These are phyloP conservation scores for Sylvia borin DNA, from an alignment of 2,797 vertebrate genomes.

Conservation along the genomic window DNA sequence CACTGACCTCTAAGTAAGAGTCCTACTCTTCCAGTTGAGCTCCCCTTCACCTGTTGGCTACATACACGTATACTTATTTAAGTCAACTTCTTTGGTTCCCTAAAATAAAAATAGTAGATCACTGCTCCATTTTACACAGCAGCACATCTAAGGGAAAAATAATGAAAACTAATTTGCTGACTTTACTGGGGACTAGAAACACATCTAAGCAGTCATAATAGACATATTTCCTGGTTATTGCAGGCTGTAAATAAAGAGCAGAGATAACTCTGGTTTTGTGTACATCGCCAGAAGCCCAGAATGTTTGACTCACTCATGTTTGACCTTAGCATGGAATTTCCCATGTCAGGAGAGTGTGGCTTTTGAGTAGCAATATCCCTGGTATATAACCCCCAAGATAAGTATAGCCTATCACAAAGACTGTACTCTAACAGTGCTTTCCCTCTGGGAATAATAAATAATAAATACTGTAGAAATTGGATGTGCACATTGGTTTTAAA, in stretches of 20 bases:
- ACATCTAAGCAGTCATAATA: not conserved
- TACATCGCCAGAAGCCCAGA: not conserved
- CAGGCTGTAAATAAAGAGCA: not conserved
- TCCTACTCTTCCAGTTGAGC: not conserved
- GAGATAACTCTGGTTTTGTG: not conserved
- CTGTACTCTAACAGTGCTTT: not conserved
- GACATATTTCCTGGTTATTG: not conserved
- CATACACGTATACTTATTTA: not conserved
- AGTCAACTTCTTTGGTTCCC: not conserved
- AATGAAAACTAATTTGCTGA: not conserved
- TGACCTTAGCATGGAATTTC: not conserved
- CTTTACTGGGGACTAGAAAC: not conserved
- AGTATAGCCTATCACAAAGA: not conserved
- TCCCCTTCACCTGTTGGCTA: not conserved
- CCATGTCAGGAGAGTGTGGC: not conserved
- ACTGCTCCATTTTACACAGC: not conserved
- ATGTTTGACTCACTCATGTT: not conserved
- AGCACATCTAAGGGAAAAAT: not conserved
- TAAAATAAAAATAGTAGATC: not conserved
- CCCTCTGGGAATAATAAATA: slow-evolving; percentile 14
- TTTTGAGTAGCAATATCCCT: not conserved
- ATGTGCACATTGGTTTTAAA: not conserved
- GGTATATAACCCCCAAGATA: not conserved
- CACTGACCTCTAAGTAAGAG: not conserved
- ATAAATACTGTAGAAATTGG: not conserved